Base-by-base conservation (phyloP, 2,113 vertebrate genomes). In the Saimiri boliviensis region DNA sequence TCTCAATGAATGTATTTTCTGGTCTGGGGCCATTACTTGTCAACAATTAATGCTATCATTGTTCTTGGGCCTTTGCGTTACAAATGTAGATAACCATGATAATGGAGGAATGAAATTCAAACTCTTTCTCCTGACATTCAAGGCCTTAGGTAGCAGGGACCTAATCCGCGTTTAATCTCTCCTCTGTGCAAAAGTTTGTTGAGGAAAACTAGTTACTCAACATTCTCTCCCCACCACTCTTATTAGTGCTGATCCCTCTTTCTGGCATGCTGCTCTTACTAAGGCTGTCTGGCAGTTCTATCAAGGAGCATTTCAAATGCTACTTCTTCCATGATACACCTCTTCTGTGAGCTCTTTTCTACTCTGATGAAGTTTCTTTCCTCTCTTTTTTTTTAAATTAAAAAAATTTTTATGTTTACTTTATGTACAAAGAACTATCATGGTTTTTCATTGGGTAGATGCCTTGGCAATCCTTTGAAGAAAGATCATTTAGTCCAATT, bases 11-110 rank as follows among this genome's bases (percentile, higher is more conserved):
- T 73, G 49, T 70, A 49, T 89, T 91, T 92, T 80, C 76, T 54
- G 60, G 27, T 49, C 82, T 73, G 86, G 81, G 76, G 71, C 66
- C 86, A 54, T 90, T 63, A 56, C 88, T 91, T 76, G 68, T 47
- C 68, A 71, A 77, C 16, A 37, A 73, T 96, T 89, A 96, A 90
- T 85, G 93, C 81, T 81, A 3, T 63, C 79, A 73, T 86, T 97
- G 87, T 96, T 92, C 81, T 49, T 25, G 30, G 49, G 58, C 82
- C 76, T 81, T 84, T 88, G 91, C 37, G 56, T 86, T 92, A 73
- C 73, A 91, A 96, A 96, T 52, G 83, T 74, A 89, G 84, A 76
- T 85, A 56, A 71, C 76, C n/a, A 54, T 32, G 58, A 80, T 89
- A 76, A 90, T n/a, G 49, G 81, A 52, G 84, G 35, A 74, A 70